Base-by-base conservation (phyloP, 2,797 vertebrate species). In the Silurus aristotelis region DNA sequence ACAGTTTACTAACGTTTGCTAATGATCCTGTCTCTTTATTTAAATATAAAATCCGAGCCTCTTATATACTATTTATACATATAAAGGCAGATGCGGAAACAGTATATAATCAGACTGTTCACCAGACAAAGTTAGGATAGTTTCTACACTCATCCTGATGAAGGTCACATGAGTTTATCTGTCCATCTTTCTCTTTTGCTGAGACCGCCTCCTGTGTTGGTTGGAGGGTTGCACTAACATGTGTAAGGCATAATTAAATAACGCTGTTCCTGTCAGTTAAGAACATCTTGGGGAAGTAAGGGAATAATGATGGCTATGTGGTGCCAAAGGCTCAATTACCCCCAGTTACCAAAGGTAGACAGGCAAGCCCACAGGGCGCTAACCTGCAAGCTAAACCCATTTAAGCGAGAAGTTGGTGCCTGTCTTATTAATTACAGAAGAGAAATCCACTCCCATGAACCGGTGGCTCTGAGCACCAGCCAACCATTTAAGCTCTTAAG, bases 401-500 rank as follows among this genome's bases (percentile, higher is more conserved):
- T 92, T 87, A 90, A 87, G 86, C 85, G 17, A 84, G 85, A 83
- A 86, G 86, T 88, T 66, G 87, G 82, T 56, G 6, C 71, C 55
- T 83, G 87, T 87, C 88, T 84, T 84, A 88, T 90, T 89, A 84
- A 90, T 92, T 91, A 90, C 85, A 87, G 85, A 82, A 73, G 78
- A 82, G 83, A 91, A 88, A 87, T 87, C 85, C 82, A 83, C 85
- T 89, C 79, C 81, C 19, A 82, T 66, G 75, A 72, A 92, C 83
- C 91, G 90, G 87, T 87, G 88, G 66, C 61, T 84, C 87, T 83
- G 76, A 91, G 90, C 89, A 87, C 83, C 87, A 92, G 88, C 78
- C 84, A 92, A 84, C 91, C 93, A 89, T 85, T 90, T 89, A 91
- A 94, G 93, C 90, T 92, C 61, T 7, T 90, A 91, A 93, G 87